A percentile compares a stretch with the other conserved stretches of the same genome.
Evolutionary conservation across 2,888 invertebrate genomes (phyloP).

Genomic region (Zootermopsis nevadensis): DNA sequence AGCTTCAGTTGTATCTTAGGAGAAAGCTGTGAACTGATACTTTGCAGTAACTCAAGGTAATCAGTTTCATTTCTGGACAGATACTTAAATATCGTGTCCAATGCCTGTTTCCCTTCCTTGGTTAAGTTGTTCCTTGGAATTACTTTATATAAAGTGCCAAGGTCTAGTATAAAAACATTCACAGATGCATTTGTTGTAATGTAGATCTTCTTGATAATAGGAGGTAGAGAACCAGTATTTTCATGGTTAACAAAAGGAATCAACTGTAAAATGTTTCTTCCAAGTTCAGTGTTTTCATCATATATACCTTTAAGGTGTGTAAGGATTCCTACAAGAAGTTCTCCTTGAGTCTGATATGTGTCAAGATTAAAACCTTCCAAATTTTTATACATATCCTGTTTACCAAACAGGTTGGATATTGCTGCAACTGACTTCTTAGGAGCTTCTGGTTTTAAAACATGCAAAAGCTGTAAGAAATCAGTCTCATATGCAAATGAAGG

Average conservation of each 20-base stretch:
- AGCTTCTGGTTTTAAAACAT: conserved; percentile 38
- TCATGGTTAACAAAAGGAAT: conserved; percentile 39
- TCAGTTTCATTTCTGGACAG: conserved; percentile 29
- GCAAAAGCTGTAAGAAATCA: conserved; percentile 34
- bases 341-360: conserved; percentile 39
- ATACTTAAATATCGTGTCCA: conserved; percentile 43
- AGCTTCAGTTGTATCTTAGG: conserved; percentile 36
- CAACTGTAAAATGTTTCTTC: conserved; percentile 10
- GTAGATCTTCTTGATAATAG: conserved; percentile 37
- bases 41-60: conserved; percentile 34
- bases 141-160: conserved; percentile 35
- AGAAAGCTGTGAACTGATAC: conserved; percentile 28
- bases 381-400: conserved; percentile 20
- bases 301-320: background rate
- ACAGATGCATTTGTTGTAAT: conserved; percentile 40
- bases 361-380: conserved; percentile 36
- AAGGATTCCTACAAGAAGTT: conserved; percentile 22
- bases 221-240: conserved; percentile 34
- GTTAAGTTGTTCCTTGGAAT: conserved; percentile 37
- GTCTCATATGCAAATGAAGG: conserved; percentile 21
- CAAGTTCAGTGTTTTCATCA: background rate
- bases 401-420: conserved; percentile 31
- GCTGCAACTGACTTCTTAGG: conserved; percentile 18
- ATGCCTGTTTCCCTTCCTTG: conserved; percentile 24
- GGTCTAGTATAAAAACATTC: conserved; percentile 38